Conservation (phyloP, 2,888 invertebrate genomes). For the Drosophila imparisetae region DNA sequence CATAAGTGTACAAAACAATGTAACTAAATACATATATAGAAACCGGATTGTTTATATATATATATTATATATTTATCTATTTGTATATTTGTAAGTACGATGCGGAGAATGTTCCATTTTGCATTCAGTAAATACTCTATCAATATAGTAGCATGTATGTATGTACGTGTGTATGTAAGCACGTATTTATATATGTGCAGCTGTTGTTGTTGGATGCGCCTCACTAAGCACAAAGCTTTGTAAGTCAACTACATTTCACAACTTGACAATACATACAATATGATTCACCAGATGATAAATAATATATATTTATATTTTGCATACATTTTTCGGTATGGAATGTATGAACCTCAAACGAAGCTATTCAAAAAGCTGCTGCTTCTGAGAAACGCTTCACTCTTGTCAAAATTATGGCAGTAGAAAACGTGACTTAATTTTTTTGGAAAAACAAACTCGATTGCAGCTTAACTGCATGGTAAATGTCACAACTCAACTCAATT, state of each 20-base stretch:
- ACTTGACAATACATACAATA: not conserved
- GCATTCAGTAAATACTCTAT: not conserved
- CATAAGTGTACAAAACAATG: conserved; percentile 13
- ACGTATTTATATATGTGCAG: not conserved
- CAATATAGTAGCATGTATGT: not conserved
- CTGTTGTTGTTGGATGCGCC: not conserved
- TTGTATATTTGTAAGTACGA: not conserved
- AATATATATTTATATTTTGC: not conserved
- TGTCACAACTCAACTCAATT: not conserved
- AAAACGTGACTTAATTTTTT: not conserved
- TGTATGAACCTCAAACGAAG: not conserved
- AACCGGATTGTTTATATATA: conserved; percentile 23
- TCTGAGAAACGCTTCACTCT: not conserved
- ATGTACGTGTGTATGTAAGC: not conserved
- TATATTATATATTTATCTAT: not conserved
- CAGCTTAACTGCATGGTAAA: not conserved
- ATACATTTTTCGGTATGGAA: not conserved
- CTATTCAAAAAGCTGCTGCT: not conserved
- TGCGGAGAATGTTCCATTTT: not conserved
- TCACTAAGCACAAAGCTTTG: not conserved
- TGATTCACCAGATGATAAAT: not conserved
- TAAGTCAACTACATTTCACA: not conserved
- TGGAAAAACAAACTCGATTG: not conserved
- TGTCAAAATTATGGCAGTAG: not conserved
- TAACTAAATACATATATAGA: conserved; percentile 17